Percentiles rank a stretch among this genome's conserved stretches.
phyloP scores from a whole-genome alignment of 2,113 vertebrate genomes.

The Myanophis thanlyinensis region DNA sequence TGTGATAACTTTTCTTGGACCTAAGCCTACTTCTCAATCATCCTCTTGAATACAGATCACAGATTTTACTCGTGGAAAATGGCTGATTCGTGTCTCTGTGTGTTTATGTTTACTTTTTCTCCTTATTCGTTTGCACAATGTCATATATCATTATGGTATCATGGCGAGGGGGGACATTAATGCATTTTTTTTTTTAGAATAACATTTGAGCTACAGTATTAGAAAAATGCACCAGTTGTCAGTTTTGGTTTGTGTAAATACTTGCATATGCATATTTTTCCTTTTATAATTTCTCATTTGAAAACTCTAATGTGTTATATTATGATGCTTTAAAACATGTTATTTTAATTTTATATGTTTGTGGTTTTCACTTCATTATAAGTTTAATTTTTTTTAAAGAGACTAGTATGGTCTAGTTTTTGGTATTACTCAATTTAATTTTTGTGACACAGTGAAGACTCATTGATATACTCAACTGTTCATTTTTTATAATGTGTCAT shows the following conservation, averaged over 20 bases:
- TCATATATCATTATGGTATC: constrained; percentile 28
- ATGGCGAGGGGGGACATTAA: not conserved
- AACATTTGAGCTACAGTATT: constrained; percentile 11
- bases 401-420: not conserved
- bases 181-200: constrained; percentile 12
- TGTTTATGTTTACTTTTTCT: not conserved
- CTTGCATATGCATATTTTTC: not conserved
- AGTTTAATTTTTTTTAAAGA: not conserved
- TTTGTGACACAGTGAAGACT: not conserved
- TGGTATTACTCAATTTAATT: not conserved
- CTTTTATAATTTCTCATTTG: not conserved
- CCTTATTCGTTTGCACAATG: constrained; percentile 15
- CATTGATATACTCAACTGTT: not conserved
- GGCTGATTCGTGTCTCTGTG: not conserved
- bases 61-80: constrained; percentile 24
- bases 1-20: not conserved
- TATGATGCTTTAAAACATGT: not conserved
- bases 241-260: constrained; percentile 18
- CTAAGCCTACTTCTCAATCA: constrained; percentile 21
- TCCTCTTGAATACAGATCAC: constrained; percentile 33
- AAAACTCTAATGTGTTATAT: not conserved
- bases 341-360: not conserved
- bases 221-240: constrained; percentile 12
- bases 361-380: not conserved
- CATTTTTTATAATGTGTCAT: not conserved